Percentiles rank a stretch among this genome's conserved stretches.
These are phyloP conservation scores for Drosophila punjabiensis DNA, from an alignment of 1,140 invertebrate genomes.

Conservation along the genomic window DNA sequence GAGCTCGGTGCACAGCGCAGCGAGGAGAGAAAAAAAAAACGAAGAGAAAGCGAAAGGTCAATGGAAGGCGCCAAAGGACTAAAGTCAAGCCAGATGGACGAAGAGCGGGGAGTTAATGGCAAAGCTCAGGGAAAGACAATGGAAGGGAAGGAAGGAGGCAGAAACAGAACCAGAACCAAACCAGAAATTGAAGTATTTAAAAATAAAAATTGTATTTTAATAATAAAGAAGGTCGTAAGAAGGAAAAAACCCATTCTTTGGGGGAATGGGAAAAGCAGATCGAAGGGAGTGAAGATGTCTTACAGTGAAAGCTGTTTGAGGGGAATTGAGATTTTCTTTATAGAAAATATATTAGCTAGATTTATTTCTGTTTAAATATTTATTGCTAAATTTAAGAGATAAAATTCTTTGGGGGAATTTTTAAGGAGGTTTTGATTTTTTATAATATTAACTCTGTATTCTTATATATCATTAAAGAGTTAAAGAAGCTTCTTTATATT, in stretches of 20 bases:
- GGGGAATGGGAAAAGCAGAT: background rate
- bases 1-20: slow-evolving; percentile 50
- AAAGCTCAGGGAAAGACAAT: slow-evolving; percentile 35
- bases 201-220: slow-evolving; percentile 56
- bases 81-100: slow-evolving; percentile 40
- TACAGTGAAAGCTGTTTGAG: slow-evolving; percentile 5
- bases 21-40: background rate
- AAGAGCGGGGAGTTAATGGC: slow-evolving; percentile 7
- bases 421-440: background rate
- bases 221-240: slow-evolving; percentile 39
- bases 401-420: background rate
- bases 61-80: slow-evolving; percentile 55
- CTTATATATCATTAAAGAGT: background rate
- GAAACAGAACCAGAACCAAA: slow-evolving; percentile 24
- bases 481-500: background rate
- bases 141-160: slow-evolving; percentile 5
- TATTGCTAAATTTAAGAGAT: background rate
- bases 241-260: slow-evolving; percentile 10
- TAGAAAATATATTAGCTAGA: background rate
- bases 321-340: background rate
- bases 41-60: slow-evolving; percentile 37
- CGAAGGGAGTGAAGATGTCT: background rate
- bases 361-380: background rate
- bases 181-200: slow-evolving; percentile 53
- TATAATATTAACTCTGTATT: background rate